Base-by-base conservation (phyloP, 53 echinoderm and acorn worm genomes). In the Echinometra lucunter region DNA sequence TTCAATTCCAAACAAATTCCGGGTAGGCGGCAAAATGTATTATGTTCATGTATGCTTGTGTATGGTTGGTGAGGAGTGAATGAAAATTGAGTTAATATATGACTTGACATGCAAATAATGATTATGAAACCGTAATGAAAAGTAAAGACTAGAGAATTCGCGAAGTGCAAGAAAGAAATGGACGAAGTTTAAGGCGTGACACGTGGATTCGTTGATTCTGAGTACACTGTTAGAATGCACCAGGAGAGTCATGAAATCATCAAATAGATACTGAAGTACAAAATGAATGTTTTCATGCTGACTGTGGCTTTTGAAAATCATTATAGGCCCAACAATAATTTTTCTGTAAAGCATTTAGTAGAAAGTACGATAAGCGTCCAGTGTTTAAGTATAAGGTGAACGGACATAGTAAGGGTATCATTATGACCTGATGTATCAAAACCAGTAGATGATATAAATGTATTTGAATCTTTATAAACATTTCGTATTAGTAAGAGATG, bases 1-100 rank as follows among this genome's bases (percentile, higher is more conserved):
- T 89, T 89, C 60, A 89, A 89, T 89, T 89, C 89, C 60, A 58
- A 89, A 89, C 89, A 89, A 57, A 60, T 60, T 3, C 25, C 58
- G 60, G 28, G 60, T 58, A 60, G 60, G 89, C 60, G 60, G 89
- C 23, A 60, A 57, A 88, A 34, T 60, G 85, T 47, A 3, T 85
- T 56, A 21, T 58, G 85, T 28, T 12, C 49, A 13, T 47, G 45
- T 85, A 49, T 49, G 23, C 2, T 7, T 82, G 49, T 85, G 45
- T 49, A 42, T 78, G 42, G 40, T 11, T 17, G 42, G 78, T 40
- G 17, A 85, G 28, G 13, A 15, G 49, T 83, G 28, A 49, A 49
- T 85, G 49, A 85, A 47, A 85, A 0, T 45, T 28, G 30, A 81
- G 42, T 19, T 40, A 78, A 78, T 78, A 85, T 85, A 81, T 38